Base-by-base conservation (phyloP, 92 coral and sea anemone genomes). In the Isaurus tuberculatus region DNA sequence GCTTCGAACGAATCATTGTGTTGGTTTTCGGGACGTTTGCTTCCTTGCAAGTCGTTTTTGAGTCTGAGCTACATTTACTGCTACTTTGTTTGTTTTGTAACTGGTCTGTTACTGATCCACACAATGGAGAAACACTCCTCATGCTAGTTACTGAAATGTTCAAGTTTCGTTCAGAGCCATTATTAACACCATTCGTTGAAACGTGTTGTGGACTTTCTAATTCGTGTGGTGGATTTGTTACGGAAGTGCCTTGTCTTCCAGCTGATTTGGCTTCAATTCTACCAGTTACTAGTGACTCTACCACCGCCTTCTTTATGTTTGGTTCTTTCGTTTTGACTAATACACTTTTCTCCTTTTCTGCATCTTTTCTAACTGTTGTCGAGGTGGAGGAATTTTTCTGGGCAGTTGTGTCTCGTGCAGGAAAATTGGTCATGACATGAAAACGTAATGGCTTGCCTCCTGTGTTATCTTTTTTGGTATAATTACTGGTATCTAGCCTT, bases 361-460 rank as follows among this genome's bases (percentile, higher is more conserved):
- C 23, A 25, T 77, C 68, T 36, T 36, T 60, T 42, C 23, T 58
- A 32, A 32, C 31, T 5, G 70, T 55, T 48, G 5, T 77, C 33
- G 49, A 27, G 5, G 51, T 10, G 42, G 23, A 53, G 7, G 80
- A 23, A 4, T 51, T 34, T 9, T 26, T 77, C 4, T 58, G 70
- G 68, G 70, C 33, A 19, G 82, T 33, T 58, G 82, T 17, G 8
- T 36, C 70, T 11, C 82, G 82, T 58, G 14, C 53, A 34, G 64
- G 70, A 28, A 61, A 36, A 11, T 77, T 29, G 20, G 82, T 77
- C 51, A 77, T 58, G 42, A 77, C 5, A 55, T 77, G 82, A 16
- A 77, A 77, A 8, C 82, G 82, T 29, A 77, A 58, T n/a, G 82
- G 70, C 58, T 65, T 77, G 70, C 17, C 34, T 10, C 70, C 53